Percentiles rank a stretch among this genome's conserved stretches.
phyloP scores from a whole-genome alignment of 1,140 invertebrate species.

The Matsumurasca onukii region DNA sequence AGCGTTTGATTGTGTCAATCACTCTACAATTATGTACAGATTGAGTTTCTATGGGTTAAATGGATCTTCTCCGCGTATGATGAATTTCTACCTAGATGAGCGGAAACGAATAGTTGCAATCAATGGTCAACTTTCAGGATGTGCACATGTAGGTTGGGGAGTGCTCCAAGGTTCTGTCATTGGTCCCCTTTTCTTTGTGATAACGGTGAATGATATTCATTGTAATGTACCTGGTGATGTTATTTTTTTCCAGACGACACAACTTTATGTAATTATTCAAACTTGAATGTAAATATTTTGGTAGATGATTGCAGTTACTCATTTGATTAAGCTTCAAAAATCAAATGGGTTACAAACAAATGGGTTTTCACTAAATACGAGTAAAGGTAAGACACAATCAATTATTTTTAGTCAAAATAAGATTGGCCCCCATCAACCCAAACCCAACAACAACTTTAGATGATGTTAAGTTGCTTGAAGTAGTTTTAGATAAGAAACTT shows the following conservation, averaged over 20 bases:
- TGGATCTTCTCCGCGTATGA: not conserved
- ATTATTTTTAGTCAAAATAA: not conserved
- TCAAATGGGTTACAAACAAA: not conserved
- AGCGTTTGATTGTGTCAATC: conserved; percentile 29
- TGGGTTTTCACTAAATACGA: conserved; percentile 41
- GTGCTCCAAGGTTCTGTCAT: conserved; percentile 20
- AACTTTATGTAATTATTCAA: conserved; percentile 53
- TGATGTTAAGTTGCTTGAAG: conserved; percentile 38
- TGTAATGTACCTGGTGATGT: not conserved
- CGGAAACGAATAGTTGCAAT: conserved; percentile 1
- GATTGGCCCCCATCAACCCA: not conserved
- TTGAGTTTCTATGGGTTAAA: conserved; percentile 9
- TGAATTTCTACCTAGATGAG: conserved; percentile 7
- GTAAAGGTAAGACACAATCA: conserved; percentile 51
- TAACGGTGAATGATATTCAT: conserved; percentile 1
- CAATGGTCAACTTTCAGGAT: not conserved
- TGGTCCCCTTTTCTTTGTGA: conserved; percentile 8
- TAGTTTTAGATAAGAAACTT: conserved; percentile 7
- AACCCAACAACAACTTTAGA: conserved; percentile 45
- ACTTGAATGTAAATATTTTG: conserved; percentile 51
- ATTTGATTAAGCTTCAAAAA: not conserved
- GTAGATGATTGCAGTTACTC: not conserved
- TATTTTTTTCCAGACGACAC: conserved; percentile 41
- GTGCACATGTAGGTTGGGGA: not conserved
- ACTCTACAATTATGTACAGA: conserved; percentile 20